Conservation (phyloP, 2,888 invertebrate species). For the Ophonus ardosiacus region DNA sequence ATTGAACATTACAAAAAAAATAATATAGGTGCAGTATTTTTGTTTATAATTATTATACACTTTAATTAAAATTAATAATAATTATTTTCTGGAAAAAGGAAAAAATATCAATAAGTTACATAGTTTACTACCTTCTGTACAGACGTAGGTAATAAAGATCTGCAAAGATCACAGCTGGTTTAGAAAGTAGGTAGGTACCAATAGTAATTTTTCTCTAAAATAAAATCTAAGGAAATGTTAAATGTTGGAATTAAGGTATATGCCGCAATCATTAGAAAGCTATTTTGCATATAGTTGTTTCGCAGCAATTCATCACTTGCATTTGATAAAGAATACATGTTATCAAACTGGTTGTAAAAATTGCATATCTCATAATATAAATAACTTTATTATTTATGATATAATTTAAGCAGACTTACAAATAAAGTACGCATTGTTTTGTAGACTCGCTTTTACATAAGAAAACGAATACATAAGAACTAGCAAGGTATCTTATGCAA, state of each 20-base stretch:
- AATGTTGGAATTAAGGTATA: not conserved
- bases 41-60: too few relatives aligned
- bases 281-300: not conserved
- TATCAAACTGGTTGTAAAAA: too few relatives aligned
- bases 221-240: not conserved
- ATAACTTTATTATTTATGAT: not conserved
- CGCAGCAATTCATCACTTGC: not conserved
- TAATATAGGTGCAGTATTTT: too few relatives aligned
- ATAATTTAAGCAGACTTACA: too few relatives aligned
- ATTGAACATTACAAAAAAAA: too few relatives aligned
- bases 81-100: too few relatives aligned
- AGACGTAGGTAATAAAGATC: slow-evolving; percentile 8
- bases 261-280: slow-evolving; percentile 5
- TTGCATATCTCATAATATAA: too few relatives aligned
- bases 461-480: too few relatives aligned
- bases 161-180: slow-evolving; percentile 6
- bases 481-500: not conserved
- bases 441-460: not conserved
- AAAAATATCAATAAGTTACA: too few relatives aligned
- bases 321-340: not conserved
- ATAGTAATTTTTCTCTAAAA: not conserved
- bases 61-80: too few relatives aligned
- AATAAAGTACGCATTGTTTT: not conserved
- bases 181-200: not conserved
- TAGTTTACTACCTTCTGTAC: too few relatives aligned